Evolutionary conservation across 2,888 invertebrate species (phyloP).

Genomic region (Phlogophora meticulosa): DNA sequence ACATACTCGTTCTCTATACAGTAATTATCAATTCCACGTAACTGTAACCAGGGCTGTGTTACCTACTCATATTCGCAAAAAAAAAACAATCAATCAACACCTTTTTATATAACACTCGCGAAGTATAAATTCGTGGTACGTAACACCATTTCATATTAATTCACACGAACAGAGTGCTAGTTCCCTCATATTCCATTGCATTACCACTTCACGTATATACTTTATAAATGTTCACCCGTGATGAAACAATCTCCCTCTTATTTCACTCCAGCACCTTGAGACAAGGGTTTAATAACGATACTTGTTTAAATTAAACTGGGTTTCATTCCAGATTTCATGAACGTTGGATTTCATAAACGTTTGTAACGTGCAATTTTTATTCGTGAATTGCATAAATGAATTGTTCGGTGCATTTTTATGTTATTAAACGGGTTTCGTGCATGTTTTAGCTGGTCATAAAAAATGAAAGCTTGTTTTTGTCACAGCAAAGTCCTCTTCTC

Average conservation of each 20-base stretch:
- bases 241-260: conserved; percentile 61
- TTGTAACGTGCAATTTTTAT: conserved; percentile 35
- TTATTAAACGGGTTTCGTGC: neutral
- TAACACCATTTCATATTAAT: conserved; percentile 51
- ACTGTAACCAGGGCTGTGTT: conserved; percentile 20
- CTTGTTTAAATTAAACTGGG: conserved; percentile 61
- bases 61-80: neutral
- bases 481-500: too few relatives aligned
- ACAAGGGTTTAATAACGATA: conserved; percentile 58
- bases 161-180: conserved; percentile 67
- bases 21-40: conserved; percentile 10
- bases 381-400: conserved; percentile 36
- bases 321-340: conserved; percentile 46
- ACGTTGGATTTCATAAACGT: conserved; percentile 29
- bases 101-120: conserved; percentile 42
- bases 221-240: conserved; percentile 69
- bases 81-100: conserved; percentile 7
- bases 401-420: conserved; percentile 38
- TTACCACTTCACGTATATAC: conserved; percentile 74
- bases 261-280: conserved; percentile 57
- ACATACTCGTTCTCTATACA: neutral
- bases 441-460: too few relatives aligned
- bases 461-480: too few relatives aligned
- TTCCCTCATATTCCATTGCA: conserved; percentile 71
- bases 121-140: conserved; percentile 23